Conservation (phyloP, 2,797 vertebrate genomes). For the Catostomus latipinnis region DNA sequence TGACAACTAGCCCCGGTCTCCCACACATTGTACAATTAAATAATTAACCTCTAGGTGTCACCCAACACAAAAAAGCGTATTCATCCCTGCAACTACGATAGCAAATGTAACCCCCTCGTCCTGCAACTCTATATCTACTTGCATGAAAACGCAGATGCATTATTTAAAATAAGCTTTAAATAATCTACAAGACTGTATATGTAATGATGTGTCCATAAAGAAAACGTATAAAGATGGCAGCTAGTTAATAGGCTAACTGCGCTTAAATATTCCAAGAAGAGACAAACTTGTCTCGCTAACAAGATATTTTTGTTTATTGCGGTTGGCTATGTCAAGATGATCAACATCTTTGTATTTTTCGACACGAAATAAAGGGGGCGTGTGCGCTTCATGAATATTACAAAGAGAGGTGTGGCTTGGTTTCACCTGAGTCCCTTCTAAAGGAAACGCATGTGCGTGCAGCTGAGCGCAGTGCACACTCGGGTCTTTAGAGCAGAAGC, state of each 20-base stretch:
- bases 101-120: background rate
- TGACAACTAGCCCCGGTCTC: background rate
- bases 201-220: background rate
- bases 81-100: background rate
- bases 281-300: background rate
- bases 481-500: conserved; percentile 10
- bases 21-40: background rate
- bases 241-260: background rate
- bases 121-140: background rate
- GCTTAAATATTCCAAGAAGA: background rate
- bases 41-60: conserved; percentile 29
- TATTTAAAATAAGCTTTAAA: background rate
- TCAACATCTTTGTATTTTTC: background rate
- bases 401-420: too few relatives aligned
- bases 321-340: background rate
- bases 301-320: background rate
- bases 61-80: conserved; percentile 22
- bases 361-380: background rate
- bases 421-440: conserved; percentile 35
- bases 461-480: conserved; percentile 16
- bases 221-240: background rate
- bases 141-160: background rate
- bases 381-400: too few relatives aligned
- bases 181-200: background rate
- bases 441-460: conserved; percentile 32